A percentile compares a stretch with the other conserved stretches of the same genome.
phyloP scores from a whole-genome alignment of 2,888 invertebrate genomes.

The Eilema depressum region DNA sequence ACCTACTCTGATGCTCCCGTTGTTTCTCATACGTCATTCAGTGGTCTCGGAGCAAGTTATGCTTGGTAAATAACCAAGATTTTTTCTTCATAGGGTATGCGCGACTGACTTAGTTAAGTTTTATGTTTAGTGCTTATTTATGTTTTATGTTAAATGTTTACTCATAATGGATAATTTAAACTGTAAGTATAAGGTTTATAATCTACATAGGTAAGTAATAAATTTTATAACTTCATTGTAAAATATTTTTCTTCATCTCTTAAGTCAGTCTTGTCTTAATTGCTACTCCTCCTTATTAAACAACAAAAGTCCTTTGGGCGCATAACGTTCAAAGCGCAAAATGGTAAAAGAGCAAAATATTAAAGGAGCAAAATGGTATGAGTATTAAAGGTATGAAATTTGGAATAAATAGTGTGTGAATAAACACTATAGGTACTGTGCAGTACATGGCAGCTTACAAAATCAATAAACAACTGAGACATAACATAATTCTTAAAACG shows the following conservation, averaged over 20 bases:
- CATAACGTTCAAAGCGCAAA: no score
- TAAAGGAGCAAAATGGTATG: no score
- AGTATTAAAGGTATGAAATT: no score
- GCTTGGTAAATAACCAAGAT: constrained; percentile 61
- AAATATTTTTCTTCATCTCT: background rate
- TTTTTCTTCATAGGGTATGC: constrained; percentile 46
- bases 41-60: constrained; percentile 59
- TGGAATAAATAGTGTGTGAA: no score
- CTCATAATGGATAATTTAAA: constrained; percentile 24
- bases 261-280: no score
- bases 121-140: no score
- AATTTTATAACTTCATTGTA: background rate
- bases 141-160: constrained; percentile 45
- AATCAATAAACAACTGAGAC: no score
- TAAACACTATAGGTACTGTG: no score
- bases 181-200: background rate
- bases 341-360: no score
- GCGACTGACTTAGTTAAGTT: constrained; percentile 63
- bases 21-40: constrained; percentile 63
- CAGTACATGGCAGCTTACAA: no score
- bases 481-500: background rate
- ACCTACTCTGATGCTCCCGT: constrained; percentile 58
- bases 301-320: no score
- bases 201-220: background rate
- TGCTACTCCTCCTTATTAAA: no score